Evolutionary conservation across 2,113 vertebrate species (phyloP).

Genomic region (Cebus imitator): DNA sequence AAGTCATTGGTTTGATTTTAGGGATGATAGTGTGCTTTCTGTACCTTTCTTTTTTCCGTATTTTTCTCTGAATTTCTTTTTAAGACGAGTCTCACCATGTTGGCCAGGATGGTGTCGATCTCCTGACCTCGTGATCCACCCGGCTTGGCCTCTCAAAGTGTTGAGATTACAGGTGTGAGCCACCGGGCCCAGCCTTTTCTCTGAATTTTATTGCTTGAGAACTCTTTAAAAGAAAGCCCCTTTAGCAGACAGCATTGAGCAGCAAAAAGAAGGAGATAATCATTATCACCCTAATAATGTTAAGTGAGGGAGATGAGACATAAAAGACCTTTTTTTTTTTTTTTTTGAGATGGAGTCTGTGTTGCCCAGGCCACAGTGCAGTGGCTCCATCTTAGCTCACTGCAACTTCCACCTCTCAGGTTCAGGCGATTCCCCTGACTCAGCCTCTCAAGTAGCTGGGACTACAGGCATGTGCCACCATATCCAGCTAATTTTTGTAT

Average conservation of each 20-base stretch:
- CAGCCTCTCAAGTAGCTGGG: too few species aligned
- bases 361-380: too few species aligned
- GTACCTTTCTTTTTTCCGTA: neutral
- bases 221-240: neutral
- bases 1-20: neutral
- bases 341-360: too few species aligned
- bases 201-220: neutral
- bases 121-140: too few species aligned
- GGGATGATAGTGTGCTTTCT: neutral
- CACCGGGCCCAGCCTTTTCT: neutral
- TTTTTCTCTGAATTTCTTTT: neutral
- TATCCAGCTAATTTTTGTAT: too few species aligned
- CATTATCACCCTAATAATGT: neutral
- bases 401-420: too few species aligned
- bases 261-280: neutral
- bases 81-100: neutral
- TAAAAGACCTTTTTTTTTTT: neutral
- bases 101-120: too few species aligned
- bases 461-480: too few species aligned
- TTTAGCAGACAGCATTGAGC: neutral
- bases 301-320: neutral
- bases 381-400: too few species aligned
- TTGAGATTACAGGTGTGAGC: too few species aligned
- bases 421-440: too few species aligned
- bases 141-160: too few species aligned